Base-by-base conservation (phyloP, 1,140 invertebrate genomes). In the Drosophila yakuba region DNA sequence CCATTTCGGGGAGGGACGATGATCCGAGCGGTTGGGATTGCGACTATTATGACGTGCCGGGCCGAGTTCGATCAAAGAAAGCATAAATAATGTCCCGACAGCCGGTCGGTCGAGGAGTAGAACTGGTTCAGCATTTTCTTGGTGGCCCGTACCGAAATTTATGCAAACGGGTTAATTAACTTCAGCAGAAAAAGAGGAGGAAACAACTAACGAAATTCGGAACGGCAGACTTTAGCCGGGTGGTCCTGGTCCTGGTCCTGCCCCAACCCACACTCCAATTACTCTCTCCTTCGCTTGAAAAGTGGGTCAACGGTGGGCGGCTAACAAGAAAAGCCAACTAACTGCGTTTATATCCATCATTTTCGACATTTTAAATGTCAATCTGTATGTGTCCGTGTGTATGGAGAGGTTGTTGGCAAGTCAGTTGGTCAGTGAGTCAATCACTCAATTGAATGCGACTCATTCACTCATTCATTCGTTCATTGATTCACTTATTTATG, bases 111-210 rank as follows among this genome's bases (percentile, higher is more conserved):
- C 52, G 69, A 47, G 72, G 48, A 62, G 62, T 64, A 62, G 59
- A 83, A 76, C 76, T 83, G 78, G 79, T 78, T 82, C 61, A 38
- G 38, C 41, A 20, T 47, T 68, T 48, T 6, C 28, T 17, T 72
- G 51, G 64, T 69, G 63, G 68, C 63, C 62, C 10, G 59, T 17
- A 43, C 51, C 73, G 43, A 89, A 89, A 89, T 89, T 76, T 89
- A 89, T 89, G 84, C 84, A 89, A 89, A 89, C 84, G 84, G 84
- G 84, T 89, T 89, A 89, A 89, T 89, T 89, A 90, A 89, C 85
- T 74, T 41, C 32, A 20, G 15, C 28, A 48, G 23, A 17, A 59
- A 32, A 17, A 36, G 28, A 44, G 41, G 38, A 61, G 35, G 44
- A 35, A 51, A 47, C 54, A 76, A 54, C 38, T 17, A 58, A 48